Percentiles rank a stretch among this genome's conserved stretches.
Evolutionary conservation across 1,140 invertebrate species (phyloP).

Genomic region (Hetaerina americana): DNA sequence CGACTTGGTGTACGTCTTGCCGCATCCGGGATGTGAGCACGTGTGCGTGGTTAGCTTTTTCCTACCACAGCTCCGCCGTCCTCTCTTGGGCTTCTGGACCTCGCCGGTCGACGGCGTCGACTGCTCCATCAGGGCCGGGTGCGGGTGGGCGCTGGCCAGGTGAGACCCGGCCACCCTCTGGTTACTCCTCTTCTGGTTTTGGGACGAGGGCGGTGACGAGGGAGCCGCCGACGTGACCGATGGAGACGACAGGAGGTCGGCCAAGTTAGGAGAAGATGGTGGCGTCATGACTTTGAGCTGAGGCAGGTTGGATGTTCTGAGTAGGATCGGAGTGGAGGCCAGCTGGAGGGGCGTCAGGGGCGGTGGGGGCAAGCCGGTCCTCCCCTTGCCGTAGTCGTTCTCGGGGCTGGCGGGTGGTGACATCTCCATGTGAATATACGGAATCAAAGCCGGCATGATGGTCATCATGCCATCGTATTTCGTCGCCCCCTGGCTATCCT

Average conservation of each 20-base stretch:
- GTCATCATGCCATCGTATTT: conserved; percentile 14
- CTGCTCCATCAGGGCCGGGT: conserved; percentile 19
- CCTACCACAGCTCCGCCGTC: conserved; percentile 34
- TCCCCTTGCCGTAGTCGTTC: conserved; percentile 13
- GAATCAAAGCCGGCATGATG: conserved; percentile 15
- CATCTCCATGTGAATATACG: conserved; percentile 30
- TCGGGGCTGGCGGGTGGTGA: conserved; percentile 39
- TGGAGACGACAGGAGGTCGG: conserved; percentile 24
- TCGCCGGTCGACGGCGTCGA: conserved; percentile 6
- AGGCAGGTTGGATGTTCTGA: conserved; percentile 1
- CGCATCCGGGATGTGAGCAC: conserved; percentile 46
- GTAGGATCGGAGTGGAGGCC: not conserved
- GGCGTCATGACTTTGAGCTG: conserved; percentile 32
- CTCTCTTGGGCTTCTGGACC: conserved; percentile 20
- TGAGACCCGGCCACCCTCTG: not conserved
- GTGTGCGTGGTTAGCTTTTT: conserved; percentile 42
- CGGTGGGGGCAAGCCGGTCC: not conserved
- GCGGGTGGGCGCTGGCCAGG: conserved; percentile 17
- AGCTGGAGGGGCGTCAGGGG: conserved; percentile 5
- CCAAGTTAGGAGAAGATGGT: conserved; percentile 39
- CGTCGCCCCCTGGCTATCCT: not conserved
- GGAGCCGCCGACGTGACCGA: conserved; percentile 16
- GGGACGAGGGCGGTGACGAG: conserved; percentile 19
- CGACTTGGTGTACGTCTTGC: conserved; percentile 53
- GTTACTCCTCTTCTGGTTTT: not conserved